These are phyloP conservation scores for Gobio occitaniae DNA, from an alignment of 2,797 vertebrate genomes.

Conservation along the genomic window DNA sequence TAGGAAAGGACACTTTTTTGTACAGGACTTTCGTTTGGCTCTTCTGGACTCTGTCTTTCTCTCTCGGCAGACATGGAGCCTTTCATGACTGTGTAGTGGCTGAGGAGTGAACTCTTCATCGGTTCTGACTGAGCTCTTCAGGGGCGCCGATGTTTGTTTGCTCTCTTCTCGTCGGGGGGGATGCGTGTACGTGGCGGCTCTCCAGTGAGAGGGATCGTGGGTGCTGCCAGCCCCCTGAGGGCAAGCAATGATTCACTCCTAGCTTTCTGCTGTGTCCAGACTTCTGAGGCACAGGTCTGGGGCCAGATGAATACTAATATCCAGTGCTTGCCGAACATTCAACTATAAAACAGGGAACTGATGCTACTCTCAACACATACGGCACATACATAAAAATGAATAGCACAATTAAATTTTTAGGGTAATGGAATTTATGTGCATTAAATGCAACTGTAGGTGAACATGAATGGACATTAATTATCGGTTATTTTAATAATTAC, in stretches of 20 bases:
- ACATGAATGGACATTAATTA: background rate
- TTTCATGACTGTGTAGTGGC: conserved; percentile 30
- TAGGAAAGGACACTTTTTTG: conserved; percentile 17
- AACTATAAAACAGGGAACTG: background rate
- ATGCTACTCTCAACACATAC: background rate
- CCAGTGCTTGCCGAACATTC: conserved; percentile 13
- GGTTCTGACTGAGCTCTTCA: conserved; percentile 32
- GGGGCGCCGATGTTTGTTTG: conserved; percentile 51
- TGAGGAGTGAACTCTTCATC: conserved; percentile 33
- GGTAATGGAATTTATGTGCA: conserved; percentile 20
- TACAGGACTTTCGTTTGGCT: conserved; percentile 11
- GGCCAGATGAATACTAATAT: conserved; percentile 47
- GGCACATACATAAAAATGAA: conserved; percentile 28
- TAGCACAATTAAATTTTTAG: conserved; percentile 20
- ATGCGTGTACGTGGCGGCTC: conserved; percentile 24
- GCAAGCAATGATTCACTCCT: conserved; percentile 50
- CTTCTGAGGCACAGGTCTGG: conserved; percentile 40
- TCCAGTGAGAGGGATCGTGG: conserved; percentile 46
- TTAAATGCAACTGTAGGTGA: background rate
- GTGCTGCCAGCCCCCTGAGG: conserved; percentile 50
- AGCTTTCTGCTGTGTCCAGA: conserved; percentile 52
- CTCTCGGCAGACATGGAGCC: conserved; percentile 2
- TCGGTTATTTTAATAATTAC: background rate
- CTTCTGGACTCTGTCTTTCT: background rate
- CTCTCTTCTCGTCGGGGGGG: conserved; percentile 30